Evolutionary conservation across 2,888 invertebrate genomes (phyloP).

Genomic region (Oscheius sp.): DNA sequence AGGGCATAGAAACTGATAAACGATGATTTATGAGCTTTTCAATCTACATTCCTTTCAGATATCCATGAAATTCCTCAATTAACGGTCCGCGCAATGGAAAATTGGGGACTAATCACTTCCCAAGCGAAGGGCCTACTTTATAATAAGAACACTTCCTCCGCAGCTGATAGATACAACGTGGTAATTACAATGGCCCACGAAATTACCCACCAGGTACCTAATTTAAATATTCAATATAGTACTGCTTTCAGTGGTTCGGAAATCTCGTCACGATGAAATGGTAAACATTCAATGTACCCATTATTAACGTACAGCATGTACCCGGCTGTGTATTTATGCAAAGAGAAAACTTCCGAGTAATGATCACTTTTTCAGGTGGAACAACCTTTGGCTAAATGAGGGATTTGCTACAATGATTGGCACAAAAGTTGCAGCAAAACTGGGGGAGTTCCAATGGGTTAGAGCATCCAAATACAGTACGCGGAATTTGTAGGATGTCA

Average conservation of each 20-base stretch:
- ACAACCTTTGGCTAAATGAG: slow-evolving; percentile 69
- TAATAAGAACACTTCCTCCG: slow-evolving; percentile 35
- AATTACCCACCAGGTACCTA: slow-evolving; percentile 60
- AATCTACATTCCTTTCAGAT: slow-evolving; percentile 60
- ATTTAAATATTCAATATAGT: neutral
- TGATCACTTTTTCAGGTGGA: slow-evolving; percentile 59
- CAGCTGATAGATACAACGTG: slow-evolving; percentile 37
- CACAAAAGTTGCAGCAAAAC: slow-evolving; percentile 18
- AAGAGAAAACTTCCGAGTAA: slow-evolving; percentile 16
- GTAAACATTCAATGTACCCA: slow-evolving; percentile 49
- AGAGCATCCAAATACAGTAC: neutral
- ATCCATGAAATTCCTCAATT: slow-evolving; percentile 59
- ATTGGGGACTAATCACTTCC: slow-evolving; percentile 57
- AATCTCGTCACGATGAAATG: slow-evolving; percentile 71
- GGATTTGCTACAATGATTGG: slow-evolving; percentile 60
- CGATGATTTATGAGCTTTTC: neutral
- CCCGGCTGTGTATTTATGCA: too few relatives aligned
- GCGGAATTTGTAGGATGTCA: neutral
- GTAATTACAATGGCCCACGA: slow-evolving; percentile 56
- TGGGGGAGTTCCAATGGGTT: slow-evolving; percentile 19
- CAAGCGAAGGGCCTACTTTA: slow-evolving; percentile 43
- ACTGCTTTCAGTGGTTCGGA: slow-evolving; percentile 65
- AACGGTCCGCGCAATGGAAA: slow-evolving; percentile 67
- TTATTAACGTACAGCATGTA: too few relatives aligned
- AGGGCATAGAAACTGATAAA: slow-evolving; percentile 20